phyloP scores from a whole-genome alignment of 2,888 invertebrate species.

The Conistra vaccinii region DNA sequence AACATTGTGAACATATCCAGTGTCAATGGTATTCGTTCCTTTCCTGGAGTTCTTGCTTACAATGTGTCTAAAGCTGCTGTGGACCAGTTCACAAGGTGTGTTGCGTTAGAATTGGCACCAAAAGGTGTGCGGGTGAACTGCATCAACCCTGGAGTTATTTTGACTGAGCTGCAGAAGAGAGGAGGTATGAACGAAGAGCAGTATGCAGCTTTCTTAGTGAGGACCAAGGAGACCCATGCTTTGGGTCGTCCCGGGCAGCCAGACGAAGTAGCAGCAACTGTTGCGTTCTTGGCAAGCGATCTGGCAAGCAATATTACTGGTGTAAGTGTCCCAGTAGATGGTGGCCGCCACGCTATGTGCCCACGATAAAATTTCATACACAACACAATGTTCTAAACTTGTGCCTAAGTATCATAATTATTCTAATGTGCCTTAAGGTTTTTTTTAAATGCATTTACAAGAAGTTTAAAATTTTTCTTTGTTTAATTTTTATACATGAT shows the following conservation, averaged over 20 bases:
- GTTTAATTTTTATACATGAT: conserved; percentile 5
- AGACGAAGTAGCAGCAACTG: conserved; percentile 96
- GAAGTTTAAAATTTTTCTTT: conserved; percentile 5
- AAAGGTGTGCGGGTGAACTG: conserved; percentile 97
- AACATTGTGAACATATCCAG: conserved; percentile 98
- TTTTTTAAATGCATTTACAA: conserved; percentile 40
- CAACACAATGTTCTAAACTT: neutral
- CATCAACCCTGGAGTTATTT: conserved; percentile 98
- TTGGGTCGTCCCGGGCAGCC: conserved; percentile 96
- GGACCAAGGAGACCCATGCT: conserved; percentile 97
- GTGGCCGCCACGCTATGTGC: conserved; percentile 98
- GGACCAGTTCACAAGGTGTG: conserved; percentile 98
- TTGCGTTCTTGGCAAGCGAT: conserved; percentile 97
- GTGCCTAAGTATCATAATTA: neutral
- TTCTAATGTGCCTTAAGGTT: conserved; percentile 29
- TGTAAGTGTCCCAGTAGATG: conserved; percentile 97
- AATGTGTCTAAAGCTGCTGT: conserved; percentile 98
- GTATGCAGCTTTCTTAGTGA: conserved; percentile 96
- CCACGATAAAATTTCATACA: conserved; percentile 91
- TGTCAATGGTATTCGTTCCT: conserved; percentile 97
- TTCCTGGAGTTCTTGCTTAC: conserved; percentile 97
- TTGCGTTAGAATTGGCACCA: conserved; percentile 95
- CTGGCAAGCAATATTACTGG: conserved; percentile 98
- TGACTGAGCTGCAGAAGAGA: conserved; percentile 96
- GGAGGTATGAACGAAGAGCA: conserved; percentile 96